A percentile compares a stretch with the other conserved stretches of the same genome.
Evolutionary conservation across 2,888 invertebrate species (phyloP).

Genomic region (Aelia acuminata): DNA sequence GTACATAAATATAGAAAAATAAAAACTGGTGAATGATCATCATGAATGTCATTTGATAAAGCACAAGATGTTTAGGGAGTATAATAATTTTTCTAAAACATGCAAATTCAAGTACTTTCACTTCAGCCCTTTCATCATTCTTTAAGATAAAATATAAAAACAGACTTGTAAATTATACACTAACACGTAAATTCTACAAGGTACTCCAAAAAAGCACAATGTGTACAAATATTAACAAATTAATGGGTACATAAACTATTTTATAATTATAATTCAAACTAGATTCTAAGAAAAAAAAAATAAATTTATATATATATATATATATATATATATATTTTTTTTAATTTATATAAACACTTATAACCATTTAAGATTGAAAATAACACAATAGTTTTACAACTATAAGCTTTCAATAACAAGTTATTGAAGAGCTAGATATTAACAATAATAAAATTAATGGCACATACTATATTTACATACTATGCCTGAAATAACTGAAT

Average conservation of each 20-base stretch:
- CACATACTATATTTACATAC: constrained; percentile 6
- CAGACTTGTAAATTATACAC: not conserved
- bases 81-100: constrained; percentile 5
- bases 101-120: not conserved
- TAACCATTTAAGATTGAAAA: not conserved
- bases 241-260: not conserved
- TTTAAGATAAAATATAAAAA: constrained; percentile 9
- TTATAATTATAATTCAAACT: constrained; percentile 23
- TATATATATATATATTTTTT: too few relatives aligned
- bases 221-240: constrained; percentile 27
- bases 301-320: constrained; percentile 15
- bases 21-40: constrained; percentile 24
- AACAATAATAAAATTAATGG: constrained; percentile 32
- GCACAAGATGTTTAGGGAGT: not conserved
- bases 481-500: constrained; percentile 12
- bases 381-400: constrained; percentile 9
- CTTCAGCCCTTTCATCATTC: not conserved
- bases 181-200: not conserved
- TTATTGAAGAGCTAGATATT: not conserved
- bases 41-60: constrained; percentile 4
- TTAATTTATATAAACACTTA: not conserved
- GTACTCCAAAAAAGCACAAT: constrained; percentile 16
- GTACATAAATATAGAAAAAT: constrained; percentile 27
- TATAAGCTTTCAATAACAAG: constrained; percentile 6
- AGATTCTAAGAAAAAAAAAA: constrained; percentile 1